Percentiles rank a stretch among this genome's conserved stretches.
phyloP scores from a whole-genome alignment of 2,797 vertebrate genomes.

The Arrhamphus sclerolepis region DNA sequence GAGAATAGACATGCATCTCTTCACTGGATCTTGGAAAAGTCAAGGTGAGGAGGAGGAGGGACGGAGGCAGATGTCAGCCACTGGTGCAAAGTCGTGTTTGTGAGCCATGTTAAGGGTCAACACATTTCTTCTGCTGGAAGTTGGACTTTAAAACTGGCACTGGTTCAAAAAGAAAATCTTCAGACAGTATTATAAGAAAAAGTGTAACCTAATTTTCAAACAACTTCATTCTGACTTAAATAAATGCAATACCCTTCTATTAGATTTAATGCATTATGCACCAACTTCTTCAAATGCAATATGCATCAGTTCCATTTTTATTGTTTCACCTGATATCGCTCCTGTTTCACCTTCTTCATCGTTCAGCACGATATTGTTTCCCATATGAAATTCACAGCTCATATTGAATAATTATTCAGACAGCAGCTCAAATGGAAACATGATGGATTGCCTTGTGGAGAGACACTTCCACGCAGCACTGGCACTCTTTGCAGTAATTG shows the following conservation, averaged over 20 bases:
- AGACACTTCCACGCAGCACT: conserved; percentile 16
- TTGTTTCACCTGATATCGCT: conserved; percentile 16
- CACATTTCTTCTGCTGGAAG: conserved; percentile 39
- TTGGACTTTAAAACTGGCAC: conserved; percentile 26
- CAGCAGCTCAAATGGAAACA: conserved; percentile 43
- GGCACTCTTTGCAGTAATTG: conserved; percentile 32
- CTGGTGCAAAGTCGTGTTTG: conserved; percentile 60
- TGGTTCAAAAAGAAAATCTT: background rate
- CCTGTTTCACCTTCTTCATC: background rate
- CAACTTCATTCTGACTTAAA: conserved; percentile 5
- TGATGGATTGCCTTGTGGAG: conserved; percentile 31
- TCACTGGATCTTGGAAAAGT: conserved; percentile 20
- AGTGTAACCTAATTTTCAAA: conserved; percentile 11
- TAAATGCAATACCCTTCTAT: conserved; percentile 12
- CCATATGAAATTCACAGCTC: conserved; percentile 17
- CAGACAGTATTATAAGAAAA: conserved; percentile 20
- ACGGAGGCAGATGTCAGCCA: conserved; percentile 51
- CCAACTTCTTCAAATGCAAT: conserved; percentile 3
- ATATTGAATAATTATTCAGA: conserved; percentile 49
- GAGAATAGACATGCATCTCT: conserved; percentile 54
- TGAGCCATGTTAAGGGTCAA: conserved; percentile 66
- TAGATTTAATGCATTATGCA: background rate
- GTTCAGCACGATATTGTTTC: conserved; percentile 25
- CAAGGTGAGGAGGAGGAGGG: conserved; percentile 68
- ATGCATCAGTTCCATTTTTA: conserved; percentile 15